Conservation (phyloP, 1,140 invertebrate genomes). For the Pentalonia nigronervosa region DNA sequence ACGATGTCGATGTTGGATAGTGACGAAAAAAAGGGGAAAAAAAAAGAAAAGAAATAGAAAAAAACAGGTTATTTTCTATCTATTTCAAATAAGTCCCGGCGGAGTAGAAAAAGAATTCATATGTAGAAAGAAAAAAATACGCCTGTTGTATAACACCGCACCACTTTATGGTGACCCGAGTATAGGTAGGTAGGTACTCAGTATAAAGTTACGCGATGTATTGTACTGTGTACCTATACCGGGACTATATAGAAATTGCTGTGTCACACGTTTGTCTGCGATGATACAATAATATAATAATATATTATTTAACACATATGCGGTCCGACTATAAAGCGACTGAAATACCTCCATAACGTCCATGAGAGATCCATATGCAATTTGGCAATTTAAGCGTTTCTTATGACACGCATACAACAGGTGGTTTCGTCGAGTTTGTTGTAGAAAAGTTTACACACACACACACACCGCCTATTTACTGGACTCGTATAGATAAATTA, state of each 20-base stretch:
- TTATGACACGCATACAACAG: neutral
- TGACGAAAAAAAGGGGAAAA: neutral
- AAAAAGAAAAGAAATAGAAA: conserved; percentile 12
- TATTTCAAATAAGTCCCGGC: conserved; percentile 13
- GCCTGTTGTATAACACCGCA: neutral
- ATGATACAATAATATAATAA: neutral
- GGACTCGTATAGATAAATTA: neutral
- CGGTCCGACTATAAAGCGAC: neutral
- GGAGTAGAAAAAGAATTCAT: neutral
- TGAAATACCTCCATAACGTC: neutral
- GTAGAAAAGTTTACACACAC: neutral
- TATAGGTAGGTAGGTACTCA: neutral
- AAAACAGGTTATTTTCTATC: neutral
- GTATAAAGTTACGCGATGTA: conserved; percentile 1
- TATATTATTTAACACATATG: neutral
- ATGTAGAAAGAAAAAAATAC: neutral
- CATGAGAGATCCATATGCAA: neutral
- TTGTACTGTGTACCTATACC: neutral
- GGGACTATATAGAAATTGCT: neutral
- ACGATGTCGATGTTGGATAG: neutral
- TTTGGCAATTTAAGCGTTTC: neutral
- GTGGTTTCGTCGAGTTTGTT: neutral
- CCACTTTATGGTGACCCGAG: neutral
- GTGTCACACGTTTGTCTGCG: neutral
- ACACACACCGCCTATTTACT: neutral